These are phyloP conservation scores for Drosophila ercepeae DNA, from an alignment of 1,140 invertebrate species.

Conservation along the genomic window DNA sequence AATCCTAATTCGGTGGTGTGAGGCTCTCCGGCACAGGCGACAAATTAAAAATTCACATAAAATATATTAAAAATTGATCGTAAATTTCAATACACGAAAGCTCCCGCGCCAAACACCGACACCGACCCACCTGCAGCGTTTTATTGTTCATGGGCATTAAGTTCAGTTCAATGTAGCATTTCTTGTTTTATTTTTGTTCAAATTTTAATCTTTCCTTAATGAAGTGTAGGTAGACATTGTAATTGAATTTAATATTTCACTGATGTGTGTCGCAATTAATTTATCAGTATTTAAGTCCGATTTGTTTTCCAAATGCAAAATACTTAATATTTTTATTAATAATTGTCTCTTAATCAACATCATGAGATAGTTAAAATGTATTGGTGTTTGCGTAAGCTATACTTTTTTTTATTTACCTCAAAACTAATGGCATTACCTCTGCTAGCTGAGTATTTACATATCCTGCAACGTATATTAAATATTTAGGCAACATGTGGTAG, in stretches of 20 bases:
- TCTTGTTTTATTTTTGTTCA: slow-evolving; percentile 10
- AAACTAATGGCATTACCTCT: too few species aligned
- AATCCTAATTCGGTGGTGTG: slow-evolving; percentile 37
- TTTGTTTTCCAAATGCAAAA: not conserved
- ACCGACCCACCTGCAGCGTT: not conserved
- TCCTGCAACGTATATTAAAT: not conserved
- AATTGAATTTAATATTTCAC: slow-evolving; percentile 37
- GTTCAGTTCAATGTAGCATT: slow-evolving; percentile 4
- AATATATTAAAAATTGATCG: slow-evolving; percentile 63
- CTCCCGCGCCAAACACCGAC: slow-evolving; percentile 8
- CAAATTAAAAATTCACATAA: slow-evolving; percentile 62
- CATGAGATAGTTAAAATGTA: not conserved
- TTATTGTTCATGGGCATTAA: slow-evolving; percentile 38
- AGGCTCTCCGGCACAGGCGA: slow-evolving; percentile 29
- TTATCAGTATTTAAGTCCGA: not conserved
- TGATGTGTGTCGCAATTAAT: slow-evolving; percentile 20
- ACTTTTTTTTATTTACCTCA: not conserved
- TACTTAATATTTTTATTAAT: not conserved
- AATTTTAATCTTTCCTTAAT: slow-evolving; percentile 33
- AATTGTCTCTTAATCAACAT: not conserved
- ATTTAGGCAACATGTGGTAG: slow-evolving; percentile 40
- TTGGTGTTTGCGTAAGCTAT: not conserved
- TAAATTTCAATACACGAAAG: slow-evolving; percentile 45
- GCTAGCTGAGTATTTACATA: not conserved
- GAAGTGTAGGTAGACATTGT: slow-evolving; percentile 27